A percentile compares a stretch with the other conserved stretches of the same genome.
These are phyloP conservation scores for Xestia sexstrigata DNA, from an alignment of 2,888 invertebrate species.

Conservation along the genomic window DNA sequence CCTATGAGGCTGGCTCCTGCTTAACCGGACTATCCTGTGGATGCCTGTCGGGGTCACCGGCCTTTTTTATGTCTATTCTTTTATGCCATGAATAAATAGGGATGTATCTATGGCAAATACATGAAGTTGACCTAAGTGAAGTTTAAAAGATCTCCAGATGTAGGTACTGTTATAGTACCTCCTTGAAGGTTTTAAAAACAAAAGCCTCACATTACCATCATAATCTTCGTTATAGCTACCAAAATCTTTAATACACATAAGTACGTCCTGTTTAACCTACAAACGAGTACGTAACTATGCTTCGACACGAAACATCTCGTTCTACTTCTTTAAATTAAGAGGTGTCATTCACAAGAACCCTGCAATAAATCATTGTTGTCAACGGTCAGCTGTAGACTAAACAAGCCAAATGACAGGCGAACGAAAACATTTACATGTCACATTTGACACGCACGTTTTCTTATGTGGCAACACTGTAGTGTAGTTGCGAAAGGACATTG, in stretches of 20 bases:
- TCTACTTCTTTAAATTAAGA: conserved; percentile 35
- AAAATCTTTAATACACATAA: neutral
- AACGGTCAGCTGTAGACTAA: conserved; percentile 40
- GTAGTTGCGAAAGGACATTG: conserved; percentile 22
- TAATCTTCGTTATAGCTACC: neutral
- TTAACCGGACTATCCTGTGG: no score
- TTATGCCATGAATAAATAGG: no score
- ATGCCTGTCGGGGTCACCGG: no score
- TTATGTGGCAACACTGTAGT: conserved; percentile 32
- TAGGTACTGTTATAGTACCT: neutral
- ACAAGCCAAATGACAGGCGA: conserved; percentile 42
- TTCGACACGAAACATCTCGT: conserved; percentile 14
- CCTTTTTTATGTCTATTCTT: no score
- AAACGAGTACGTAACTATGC: neutral
- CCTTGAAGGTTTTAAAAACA: neutral
- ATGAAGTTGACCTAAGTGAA: no score
- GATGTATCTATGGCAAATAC: no score
- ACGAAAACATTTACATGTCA: conserved; percentile 23
- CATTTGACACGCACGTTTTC: conserved; percentile 45
- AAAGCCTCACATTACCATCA: neutral
- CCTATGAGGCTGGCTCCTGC: no score
- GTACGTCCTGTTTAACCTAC: conserved; percentile 7
- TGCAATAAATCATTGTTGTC: conserved; percentile 46
- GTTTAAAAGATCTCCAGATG: neutral
- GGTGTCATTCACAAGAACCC: conserved; percentile 39